Evolutionary conservation across 2,888 invertebrate genomes (phyloP), one percentile per base, ranked within the genome.

Genomic region (Pyralis farinalis): DNA sequence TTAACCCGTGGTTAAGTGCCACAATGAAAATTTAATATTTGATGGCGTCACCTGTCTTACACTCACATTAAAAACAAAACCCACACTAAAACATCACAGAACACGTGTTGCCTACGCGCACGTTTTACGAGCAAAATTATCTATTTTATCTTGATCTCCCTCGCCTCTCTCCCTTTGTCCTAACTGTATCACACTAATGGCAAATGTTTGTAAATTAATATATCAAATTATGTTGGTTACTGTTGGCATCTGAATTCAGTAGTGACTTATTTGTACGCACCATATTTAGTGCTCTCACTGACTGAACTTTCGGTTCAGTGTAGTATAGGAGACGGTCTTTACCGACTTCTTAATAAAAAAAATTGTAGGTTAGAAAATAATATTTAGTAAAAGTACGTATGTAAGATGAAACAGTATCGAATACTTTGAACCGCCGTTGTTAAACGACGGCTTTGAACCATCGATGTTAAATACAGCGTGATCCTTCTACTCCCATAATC

Each of bases 281-380:
- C 76, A 58, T 76, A 71, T 78, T 72, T 74, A 75, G 74, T 50
- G 56, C 51, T 61, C 58, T 32, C 46, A 50, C n/a, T 31, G 34
- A 51, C 47, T 51, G 52, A 60, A 59, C 47, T 59, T 63, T 59
- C 47, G 55, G 52, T 52, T 68, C 60, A 51, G 67, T 67, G 54
- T 37, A 47, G 61, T 71, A 43, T 21, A 37, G 63, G 47, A 59
- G 65, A 35, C n/a, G n/a, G n/a, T n/a, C n/a, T n/a, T n/a, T n/a
- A n/a, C n/a, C n/a, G n/a, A n/a, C n/a, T n/a, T n/a, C n/a, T n/a
- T n/a, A n/a, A n/a, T n/a, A n/a, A n/a, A n/a, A n/a, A n/a, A n/a
- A n/a, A n/a, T n/a, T n/a, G n/a, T n/a, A n/a, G n/a, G n/a, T n/a
- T n/a, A n/a, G n/a, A n/a, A n/a, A n/a, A n/a, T n/a, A n/a, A n/a